phyloP scores from a whole-genome alignment of 2,797 vertebrate species.

The Spinibarbus caldwelli region DNA sequence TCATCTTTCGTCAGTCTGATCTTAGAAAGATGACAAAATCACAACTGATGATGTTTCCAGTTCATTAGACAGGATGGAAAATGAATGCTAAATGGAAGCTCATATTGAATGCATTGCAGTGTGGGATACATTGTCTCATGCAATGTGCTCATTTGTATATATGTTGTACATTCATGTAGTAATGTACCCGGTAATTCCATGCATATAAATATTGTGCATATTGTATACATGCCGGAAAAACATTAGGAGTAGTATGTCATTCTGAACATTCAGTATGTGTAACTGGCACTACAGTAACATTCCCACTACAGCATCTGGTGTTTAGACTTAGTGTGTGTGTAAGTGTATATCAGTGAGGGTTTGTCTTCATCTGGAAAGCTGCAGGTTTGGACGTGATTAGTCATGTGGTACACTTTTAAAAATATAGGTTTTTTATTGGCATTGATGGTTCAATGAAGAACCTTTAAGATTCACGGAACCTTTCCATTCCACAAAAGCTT shows the following conservation, averaged over 20 bases:
- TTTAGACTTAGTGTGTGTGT: slow-evolving; percentile 23
- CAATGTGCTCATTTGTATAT: slow-evolving; percentile 9
- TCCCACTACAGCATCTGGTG: not conserved
- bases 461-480: no score
- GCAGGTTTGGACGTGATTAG: slow-evolving; percentile 6
- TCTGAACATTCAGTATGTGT: not conserved
- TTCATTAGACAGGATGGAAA: not conserved
- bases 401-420: no score
- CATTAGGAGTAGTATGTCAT: not conserved
- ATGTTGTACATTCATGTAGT: not conserved
- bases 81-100: not conserved
- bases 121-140: not conserved
- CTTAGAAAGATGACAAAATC: not conserved
- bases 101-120: not conserved
- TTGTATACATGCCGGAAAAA: not conserved
- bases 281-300: not conserved
- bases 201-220: not conserved
- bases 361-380: not conserved
- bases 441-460: no score
- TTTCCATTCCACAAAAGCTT: no score
- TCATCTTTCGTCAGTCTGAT: not conserved
- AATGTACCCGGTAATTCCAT: slow-evolving; percentile 13
- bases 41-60: not conserved
- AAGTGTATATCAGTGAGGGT: not conserved
- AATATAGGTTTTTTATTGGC: no score